Base-by-base conservation (phyloP, 2,113 vertebrate species). In the Phrynosoma blainvillii region DNA sequence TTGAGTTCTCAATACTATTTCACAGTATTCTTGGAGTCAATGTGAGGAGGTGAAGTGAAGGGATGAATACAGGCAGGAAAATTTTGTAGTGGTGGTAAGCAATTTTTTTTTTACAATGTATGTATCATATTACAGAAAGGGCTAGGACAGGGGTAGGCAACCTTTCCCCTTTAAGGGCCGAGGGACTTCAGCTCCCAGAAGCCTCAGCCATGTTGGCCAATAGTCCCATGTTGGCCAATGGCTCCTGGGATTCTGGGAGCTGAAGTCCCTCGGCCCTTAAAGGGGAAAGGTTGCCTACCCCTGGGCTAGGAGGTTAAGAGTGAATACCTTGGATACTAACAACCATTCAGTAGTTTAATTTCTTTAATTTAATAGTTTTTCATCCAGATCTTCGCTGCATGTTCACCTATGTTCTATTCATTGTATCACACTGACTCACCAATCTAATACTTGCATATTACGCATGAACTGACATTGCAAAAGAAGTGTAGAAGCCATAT, bases 281-380 rank as follows among this genome's bases (percentile, higher is more conserved):
- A n/a, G n/a, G n/a, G n/a, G n/a, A n/a, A n/a, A n/a, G n/a, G n/a
- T n/a, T n/a, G n/a, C n/a, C n/a, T n/a, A n/a, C n/a, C n/a, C n/a
- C n/a, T n/a, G 5, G 8, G 47, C 4, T 86, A 6, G 83, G 59
- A 23, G 59, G 2, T 47, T 83, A 71, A 47, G 16, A 1, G 2
- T 1, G 27, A 66, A 14, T 0, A 0, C 5, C 0, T 36, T 82
- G 23, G 23, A 30, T 65, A 40, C 74, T 11, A 1, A 85, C n/a
- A 27, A 68, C 59, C 21, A 42, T n/a, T 25, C 4, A 62, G 30
- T 56, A 6, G 40, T 62, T 62, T 62, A 62, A 62, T 62, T 18
- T 20, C 6, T 77, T 65, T 12, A 84, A 66, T 56, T 8, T 8
- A 54, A 23, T 66, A 56, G 21, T 18, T n/a, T 82, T 62, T 82